Evolutionary conservation across 2,888 invertebrate genomes (phyloP), one percentile per base, ranked within the genome.

Genomic region (Plemyria rubiginata): DNA sequence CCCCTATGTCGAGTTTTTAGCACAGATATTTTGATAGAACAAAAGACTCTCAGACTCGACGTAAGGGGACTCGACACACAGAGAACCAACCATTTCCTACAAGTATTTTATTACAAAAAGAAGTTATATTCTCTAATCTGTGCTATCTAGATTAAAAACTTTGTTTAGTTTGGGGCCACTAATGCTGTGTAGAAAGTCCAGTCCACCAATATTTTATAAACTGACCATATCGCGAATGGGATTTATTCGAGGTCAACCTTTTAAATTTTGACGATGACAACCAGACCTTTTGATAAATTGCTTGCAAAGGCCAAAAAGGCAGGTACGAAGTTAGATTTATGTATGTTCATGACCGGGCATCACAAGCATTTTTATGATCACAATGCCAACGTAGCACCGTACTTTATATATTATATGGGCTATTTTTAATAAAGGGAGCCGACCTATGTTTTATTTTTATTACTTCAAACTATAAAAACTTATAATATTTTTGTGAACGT

Each of bases 211-310:
- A 73, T 71, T 73, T 8, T 73, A 75, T 22, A 76, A 72, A 67
- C 74, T 70, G 67, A 70, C 66, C 70, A 9, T n/a, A n/a, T n/a
- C n/a, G 13, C 43, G 45, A 36, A 16, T n/a, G 29, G 65, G 70
- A 70, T 70, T 70, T 70, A 75, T 78, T 65, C 53, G 67, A 51
- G 72, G 72, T 72, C 70, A 70, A 67, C 70, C 68, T 76, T 66
- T 64, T 65, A 73, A 72, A 72, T 72, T 73, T 70, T 72, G 71
- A 73, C 70, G 70, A 66, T 67, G 67, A 70, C 65, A 71, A 66
- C 54, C 63, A 65, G 70, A 73, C 70, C 66, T 62, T 66, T 53
- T 71, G 73, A 75, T 71, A 76, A 76, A 74, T 76, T 66, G 70
- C 65, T 72, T 62, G 62, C 60, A 40, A 60, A 63, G 53, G 22